These are phyloP conservation scores for Limnephilus rhombicus DNA, from an alignment of 2,888 invertebrate species.

Conservation along the genomic window DNA sequence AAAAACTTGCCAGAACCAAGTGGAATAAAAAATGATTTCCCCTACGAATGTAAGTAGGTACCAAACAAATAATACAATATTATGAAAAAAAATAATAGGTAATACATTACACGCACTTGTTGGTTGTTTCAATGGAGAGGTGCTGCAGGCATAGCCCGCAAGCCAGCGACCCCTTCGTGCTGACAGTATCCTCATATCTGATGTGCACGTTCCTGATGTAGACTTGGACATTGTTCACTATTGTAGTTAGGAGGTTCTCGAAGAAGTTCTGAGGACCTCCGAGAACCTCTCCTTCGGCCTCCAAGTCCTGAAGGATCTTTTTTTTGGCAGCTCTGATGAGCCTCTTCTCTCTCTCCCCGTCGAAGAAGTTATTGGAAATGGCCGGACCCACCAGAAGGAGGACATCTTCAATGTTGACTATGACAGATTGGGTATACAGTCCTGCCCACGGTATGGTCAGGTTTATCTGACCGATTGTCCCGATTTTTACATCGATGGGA, in stretches of 20 bases:
- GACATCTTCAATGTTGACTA: constrained; percentile 86
- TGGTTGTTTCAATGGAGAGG: constrained; percentile 88
- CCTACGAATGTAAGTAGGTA: neutral
- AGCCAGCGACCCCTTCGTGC: constrained; percentile 82
- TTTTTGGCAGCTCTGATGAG: constrained; percentile 85
- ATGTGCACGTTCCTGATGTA: constrained; percentile 88
- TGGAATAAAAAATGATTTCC: neutral
- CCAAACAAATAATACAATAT: neutral
- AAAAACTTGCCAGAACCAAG: neutral
- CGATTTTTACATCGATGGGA: constrained; percentile 89
- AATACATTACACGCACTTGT: constrained; percentile 77
- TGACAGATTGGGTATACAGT: constrained; percentile 85
- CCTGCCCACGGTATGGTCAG: constrained; percentile 89
- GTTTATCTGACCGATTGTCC: constrained; percentile 86
- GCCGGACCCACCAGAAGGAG: constrained; percentile 87
- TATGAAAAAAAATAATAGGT: neutral
- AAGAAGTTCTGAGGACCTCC: constrained; percentile 83
- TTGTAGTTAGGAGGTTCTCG: constrained; percentile 85
- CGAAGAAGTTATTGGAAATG: constrained; percentile 82
- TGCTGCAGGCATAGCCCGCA: constrained; percentile 88
- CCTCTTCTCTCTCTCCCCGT: constrained; percentile 85
- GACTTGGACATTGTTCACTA: constrained; percentile 89
- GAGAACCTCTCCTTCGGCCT: constrained; percentile 78
- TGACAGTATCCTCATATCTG: constrained; percentile 87
- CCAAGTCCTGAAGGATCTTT: constrained; percentile 83